phyloP scores from a whole-genome alignment of 1,140 invertebrate genomes.

The Oncopodura yosiiana region DNA sequence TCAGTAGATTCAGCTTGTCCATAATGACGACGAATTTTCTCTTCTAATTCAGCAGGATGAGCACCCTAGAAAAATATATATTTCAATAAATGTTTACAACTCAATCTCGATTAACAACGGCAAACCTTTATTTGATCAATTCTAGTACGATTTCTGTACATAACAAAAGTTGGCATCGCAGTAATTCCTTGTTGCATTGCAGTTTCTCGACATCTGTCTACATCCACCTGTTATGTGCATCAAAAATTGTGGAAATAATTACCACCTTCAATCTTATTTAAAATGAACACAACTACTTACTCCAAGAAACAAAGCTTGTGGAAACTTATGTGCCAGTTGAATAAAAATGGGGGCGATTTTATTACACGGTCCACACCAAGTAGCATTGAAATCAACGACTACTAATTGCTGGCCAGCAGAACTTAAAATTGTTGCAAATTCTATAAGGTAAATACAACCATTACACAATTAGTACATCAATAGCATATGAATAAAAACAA shows the following conservation, averaged over 20 bases:
- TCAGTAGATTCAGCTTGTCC: constrained; percentile 53
- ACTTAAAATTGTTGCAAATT: constrained; percentile 23
- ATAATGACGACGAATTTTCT: constrained; percentile 81
- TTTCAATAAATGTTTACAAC: background rate
- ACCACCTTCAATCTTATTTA: background rate
- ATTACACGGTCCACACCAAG: constrained; percentile 90
- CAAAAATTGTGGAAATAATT: background rate
- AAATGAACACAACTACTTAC: constrained; percentile 9
- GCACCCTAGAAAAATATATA: constrained; percentile 51
- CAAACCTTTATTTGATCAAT: constrained; percentile 24
- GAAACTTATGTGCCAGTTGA: constrained; percentile 71
- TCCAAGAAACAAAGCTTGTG: constrained; percentile 72
- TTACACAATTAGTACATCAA: too few relatives aligned
- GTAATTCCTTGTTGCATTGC: constrained; percentile 73
- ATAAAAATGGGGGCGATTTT: constrained; percentile 84
- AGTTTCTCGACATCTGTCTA: constrained; percentile 76
- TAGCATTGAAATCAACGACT: constrained; percentile 89
- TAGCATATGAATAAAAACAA: too few relatives aligned
- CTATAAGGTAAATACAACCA: too few relatives aligned
- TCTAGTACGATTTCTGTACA: constrained; percentile 63
- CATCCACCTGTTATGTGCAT: constrained; percentile 66
- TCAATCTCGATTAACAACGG: background rate
- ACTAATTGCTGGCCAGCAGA: constrained; percentile 67
- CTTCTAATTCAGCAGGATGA: constrained; percentile 66
- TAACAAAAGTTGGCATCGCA: constrained; percentile 97